Conservation (phyloP, 1,140 invertebrate species). For the Cecropterus lyciades region DNA sequence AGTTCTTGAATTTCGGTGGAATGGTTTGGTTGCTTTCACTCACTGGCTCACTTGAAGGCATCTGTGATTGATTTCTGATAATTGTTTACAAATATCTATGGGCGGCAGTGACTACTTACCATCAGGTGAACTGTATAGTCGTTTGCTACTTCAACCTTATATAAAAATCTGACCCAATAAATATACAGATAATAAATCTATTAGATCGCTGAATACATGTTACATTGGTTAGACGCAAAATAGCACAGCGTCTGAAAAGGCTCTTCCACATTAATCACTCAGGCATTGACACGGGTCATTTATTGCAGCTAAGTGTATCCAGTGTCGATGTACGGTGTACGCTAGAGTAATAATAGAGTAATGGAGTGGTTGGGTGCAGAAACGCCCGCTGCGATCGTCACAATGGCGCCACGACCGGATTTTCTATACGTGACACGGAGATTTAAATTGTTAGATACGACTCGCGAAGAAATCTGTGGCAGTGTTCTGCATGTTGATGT, state of each 20-base stretch:
- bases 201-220: neutral
- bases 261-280: constrained; percentile 21
- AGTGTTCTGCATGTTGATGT: no score
- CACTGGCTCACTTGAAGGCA: no score
- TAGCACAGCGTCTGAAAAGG: constrained; percentile 13
- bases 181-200: neutral
- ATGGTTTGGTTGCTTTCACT: no score
- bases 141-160: no score
- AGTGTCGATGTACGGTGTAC: constrained; percentile 21
- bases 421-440: constrained; percentile 35
- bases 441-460: neutral
- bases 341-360: constrained; percentile 33
- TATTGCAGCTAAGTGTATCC: constrained; percentile 30
- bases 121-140: no score
- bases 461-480: neutral
- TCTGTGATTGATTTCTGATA: no score
- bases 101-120: no score
- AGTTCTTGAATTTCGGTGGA: no score
- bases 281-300: constrained; percentile 29
- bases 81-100: no score
- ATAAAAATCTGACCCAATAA: no score
- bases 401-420: constrained; percentile 41
- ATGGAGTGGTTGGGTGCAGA: constrained; percentile 37
- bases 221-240: constrained; percentile 8
- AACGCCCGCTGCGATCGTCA: constrained; percentile 39